phyloP scores from a whole-genome alignment of 2,113 vertebrate species.

The Bos javanicus region DNA sequence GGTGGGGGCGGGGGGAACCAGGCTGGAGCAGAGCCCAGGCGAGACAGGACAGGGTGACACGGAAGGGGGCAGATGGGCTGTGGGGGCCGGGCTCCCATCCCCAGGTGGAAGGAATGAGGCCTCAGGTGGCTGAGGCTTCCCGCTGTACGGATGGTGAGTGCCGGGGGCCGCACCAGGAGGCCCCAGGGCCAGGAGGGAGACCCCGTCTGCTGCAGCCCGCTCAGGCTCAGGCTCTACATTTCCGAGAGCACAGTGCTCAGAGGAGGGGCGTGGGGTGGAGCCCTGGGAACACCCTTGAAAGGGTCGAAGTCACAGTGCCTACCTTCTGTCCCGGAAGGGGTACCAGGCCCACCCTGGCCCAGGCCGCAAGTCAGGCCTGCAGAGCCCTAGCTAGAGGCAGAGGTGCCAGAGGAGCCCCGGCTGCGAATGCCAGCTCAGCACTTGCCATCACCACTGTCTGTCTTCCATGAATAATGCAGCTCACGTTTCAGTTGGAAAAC shows the following conservation, averaged over 20 bases:
- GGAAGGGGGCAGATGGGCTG: background rate
- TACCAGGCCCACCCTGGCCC: background rate
- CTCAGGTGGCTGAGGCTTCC: background rate
- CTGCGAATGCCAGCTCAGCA: background rate
- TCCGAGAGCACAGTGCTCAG: background rate
- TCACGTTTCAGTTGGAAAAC: background rate
- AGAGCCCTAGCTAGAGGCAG: background rate
- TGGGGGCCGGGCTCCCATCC: rapidly evolving
- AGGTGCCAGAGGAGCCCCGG: rapidly evolving
- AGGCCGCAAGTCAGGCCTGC: rapidly evolving
- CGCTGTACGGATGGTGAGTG: rapidly evolving
- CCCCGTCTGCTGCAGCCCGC: rapidly evolving
- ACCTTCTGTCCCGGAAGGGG: background rate
- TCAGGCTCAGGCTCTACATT: rapidly evolving
- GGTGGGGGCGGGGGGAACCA: background rate
- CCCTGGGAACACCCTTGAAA: background rate
- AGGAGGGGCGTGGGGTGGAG: background rate
- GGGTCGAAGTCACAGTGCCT: background rate
- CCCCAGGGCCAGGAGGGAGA: background rate
- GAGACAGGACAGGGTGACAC: background rate
- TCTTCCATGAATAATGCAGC: rapidly evolving
- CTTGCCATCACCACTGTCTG: background rate
- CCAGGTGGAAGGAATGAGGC: background rate
- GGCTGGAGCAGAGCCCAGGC: background rate
- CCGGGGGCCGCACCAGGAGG: rapidly evolving